Evolutionary conservation across 2,797 vertebrate species (phyloP), one percentile per base, ranked within the genome.

Genomic region (Xerus rutilus): DNA sequence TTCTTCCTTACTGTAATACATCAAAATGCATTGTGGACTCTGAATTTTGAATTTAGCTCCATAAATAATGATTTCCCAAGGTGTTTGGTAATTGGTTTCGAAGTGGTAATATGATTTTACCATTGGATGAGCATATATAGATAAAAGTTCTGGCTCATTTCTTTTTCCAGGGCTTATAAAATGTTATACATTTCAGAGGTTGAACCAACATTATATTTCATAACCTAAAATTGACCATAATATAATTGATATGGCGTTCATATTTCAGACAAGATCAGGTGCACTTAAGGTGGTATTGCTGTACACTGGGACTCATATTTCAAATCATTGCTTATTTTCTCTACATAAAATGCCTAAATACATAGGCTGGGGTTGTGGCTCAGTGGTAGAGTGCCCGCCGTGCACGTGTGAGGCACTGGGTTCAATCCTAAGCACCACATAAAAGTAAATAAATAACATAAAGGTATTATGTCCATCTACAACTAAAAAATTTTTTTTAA

Each of bases 111-210:
- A 73, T 28, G 49, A 96, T 72, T 45, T 87, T 91, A 90, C 32
- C 39, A 49, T 54, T 62, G 57, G 32, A 90, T 73, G 77, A 96
- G 13, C 77, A 96, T 54, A 93, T 54, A 81, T 47, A 94, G 45
- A 90, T 69, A 70, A 93, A 96, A 88, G 59, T 54, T n/a, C 69
- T 43, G 59, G 35, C 39, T 92, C 77, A 54, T 45, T 95, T 92
- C 89, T 85, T 85, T 96, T 92, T 89, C 70, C 45, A 52, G 64
- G 35, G 30, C 54, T 94, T 96, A 82, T 35, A 74, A 94, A 95
- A 86, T 79, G 23, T 84, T 65, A 93, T n/a, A 91, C 86, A 73
- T 91, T 89, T 86, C 52, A 97, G 62, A 93, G 32, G 23, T 57
- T 83, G 7, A 96, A 86, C 39, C n/a, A 73, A 81, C 30, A 62